Base-by-base conservation (phyloP, 2,113 vertebrate species). In the Oncorhynchus mykiss region DNA sequence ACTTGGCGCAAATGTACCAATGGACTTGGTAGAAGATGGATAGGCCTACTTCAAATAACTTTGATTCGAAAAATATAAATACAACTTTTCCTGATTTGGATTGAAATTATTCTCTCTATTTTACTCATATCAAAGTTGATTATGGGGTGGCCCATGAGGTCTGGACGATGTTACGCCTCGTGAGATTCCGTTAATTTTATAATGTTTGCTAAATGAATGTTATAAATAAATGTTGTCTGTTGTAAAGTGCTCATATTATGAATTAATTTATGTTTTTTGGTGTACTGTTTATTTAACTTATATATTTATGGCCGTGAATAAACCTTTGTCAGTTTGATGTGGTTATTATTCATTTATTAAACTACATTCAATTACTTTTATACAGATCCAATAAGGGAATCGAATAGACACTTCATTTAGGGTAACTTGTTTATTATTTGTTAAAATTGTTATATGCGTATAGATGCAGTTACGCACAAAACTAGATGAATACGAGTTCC, bases 1-100 rank as follows among this genome's bases (percentile, higher is more conserved):
- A 94, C 73, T 90, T 97, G 92, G 94, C 95, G 73, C 95, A 94
- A 80, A 87, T 95, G 86, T 95, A 95, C 88, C 95, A 94, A 67
- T 98, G 96, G 96, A 95, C 93, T 91, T 97, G 96, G 96, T 97
- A 92, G 94, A 84, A 34, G 78, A 78, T 69, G 11, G 20, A 76
- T 78, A 78, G 72, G 78, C 2, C 39, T 72, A 72, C 29, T 72
- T n/a, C 16, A 8, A 60, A 60, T 8, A 16, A 67, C n/a, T 25
- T 74, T 60, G 7, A 74, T 67, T 29, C 13, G 1, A 67, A 16
- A 2, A 18, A 16, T 4, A 5, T 14, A 18, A 45, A 31, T 16
- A 13, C 13, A 34, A 20, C 18, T 20, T 20, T 29, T 31, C 13
- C 65, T 67, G 66, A 18, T 68, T 68, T 68, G 6, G 7, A 68